A percentile compares a stretch with the other conserved stretches of the same genome.
Evolutionary conservation across 2,113 vertebrate genomes (phyloP).

Genomic region (Phrynosoma blainvillii): DNA sequence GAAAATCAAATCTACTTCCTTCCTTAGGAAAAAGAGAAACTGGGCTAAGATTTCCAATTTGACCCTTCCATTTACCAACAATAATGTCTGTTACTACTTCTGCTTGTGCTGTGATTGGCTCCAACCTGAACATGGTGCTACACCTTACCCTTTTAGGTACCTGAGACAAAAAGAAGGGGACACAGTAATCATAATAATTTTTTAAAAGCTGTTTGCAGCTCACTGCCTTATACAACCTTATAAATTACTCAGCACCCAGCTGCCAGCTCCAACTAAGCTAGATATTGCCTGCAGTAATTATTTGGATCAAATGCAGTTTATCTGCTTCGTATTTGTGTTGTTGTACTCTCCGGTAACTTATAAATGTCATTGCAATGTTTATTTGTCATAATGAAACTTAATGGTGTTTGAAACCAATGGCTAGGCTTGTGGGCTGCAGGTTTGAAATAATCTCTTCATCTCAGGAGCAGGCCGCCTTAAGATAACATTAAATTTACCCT

Average conservation of each 20-base stretch:
- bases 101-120: neutral
- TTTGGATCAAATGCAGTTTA: slow-evolving; percentile 84
- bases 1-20: neutral
- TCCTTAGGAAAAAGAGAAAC: neutral
- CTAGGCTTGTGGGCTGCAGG: slow-evolving; percentile 70
- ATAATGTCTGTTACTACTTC: neutral
- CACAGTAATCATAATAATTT: slow-evolving; percentile 65
- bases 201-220: slow-evolving; percentile 65
- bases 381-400: slow-evolving; percentile 84
- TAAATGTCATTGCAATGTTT: slow-evolving; percentile 83
- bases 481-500: slow-evolving; percentile 72
- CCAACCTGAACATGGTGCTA: slow-evolving; percentile 31
- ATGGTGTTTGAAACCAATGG: slow-evolving; percentile 76
- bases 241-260: slow-evolving; percentile 77
- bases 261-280: slow-evolving; percentile 79
- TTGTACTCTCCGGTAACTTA: slow-evolving; percentile 80
- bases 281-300: slow-evolving; percentile 84
- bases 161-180: slow-evolving; percentile 55
- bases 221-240: slow-evolving; percentile 71
- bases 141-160: slow-evolving; percentile 64
- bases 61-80: neutral
- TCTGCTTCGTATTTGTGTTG: slow-evolving; percentile 83
- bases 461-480: slow-evolving; percentile 71
- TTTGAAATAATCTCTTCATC: slow-evolving; percentile 78
- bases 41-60: neutral